Percentiles rank a stretch among this genome's conserved stretches.
Conservation (phyloP, 92 coral and sea anemone species). For the Porites lobata region DNA sequence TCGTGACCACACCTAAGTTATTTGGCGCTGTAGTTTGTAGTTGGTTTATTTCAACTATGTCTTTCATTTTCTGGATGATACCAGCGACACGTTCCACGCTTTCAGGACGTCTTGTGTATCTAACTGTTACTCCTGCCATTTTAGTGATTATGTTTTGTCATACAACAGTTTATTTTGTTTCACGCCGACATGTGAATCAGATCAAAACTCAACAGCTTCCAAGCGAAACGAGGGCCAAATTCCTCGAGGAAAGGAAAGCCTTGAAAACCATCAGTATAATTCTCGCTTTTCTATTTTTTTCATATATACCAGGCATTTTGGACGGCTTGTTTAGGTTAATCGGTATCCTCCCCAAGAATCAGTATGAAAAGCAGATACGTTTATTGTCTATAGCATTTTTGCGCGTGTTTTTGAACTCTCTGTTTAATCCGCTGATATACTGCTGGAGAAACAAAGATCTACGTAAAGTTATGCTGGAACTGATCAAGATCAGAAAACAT, state of each 20-base stretch:
- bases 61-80: neutral
- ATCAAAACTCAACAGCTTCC: neutral
- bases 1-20: neutral
- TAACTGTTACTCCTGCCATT: neutral
- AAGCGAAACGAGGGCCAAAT: neutral
- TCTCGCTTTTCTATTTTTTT: slow-evolving; percentile 2
- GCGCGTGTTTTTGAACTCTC: slow-evolving; percentile 2
- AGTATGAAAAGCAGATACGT: neutral
- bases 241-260: slow-evolving; percentile 12
- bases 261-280: slow-evolving; percentile 18
- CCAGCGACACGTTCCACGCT: neutral
- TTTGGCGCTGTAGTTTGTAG: neutral
- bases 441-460: slow-evolving; percentile 29
- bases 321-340: neutral
- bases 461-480: neutral
- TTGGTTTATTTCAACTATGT: neutral
- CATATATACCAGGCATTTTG: slow-evolving; percentile 23
- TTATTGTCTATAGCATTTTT: neutral
- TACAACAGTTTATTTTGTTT: slow-evolving; percentile 4
- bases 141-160: neutral
- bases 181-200: slow-evolving; percentile 7
- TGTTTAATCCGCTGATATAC: slow-evolving; percentile 17
- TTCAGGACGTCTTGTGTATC: no score
- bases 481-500: neutral
- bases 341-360: neutral